phyloP scores from a whole-genome alignment of 2,888 invertebrate genomes.

The Troilus luridus region DNA sequence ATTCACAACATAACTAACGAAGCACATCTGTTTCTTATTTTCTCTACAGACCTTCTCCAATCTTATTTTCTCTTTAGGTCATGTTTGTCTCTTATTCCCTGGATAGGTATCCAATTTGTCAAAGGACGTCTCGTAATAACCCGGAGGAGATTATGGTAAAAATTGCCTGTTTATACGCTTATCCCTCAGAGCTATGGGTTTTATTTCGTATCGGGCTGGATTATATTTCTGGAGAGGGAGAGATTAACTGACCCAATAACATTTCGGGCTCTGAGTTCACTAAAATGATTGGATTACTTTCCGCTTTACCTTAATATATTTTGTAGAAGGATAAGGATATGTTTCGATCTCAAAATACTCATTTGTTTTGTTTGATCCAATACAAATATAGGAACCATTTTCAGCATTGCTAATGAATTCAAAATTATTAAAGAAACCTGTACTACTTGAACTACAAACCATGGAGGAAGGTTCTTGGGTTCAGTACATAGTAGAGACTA shows the following conservation, averaged over 20 bases:
- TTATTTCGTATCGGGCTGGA: slow-evolving; percentile 10
- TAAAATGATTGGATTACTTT: slow-evolving; percentile 21
- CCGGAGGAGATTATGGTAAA: neutral
- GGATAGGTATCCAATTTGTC: neutral
- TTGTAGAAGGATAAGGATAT: neutral
- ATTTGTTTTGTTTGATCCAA: neutral
- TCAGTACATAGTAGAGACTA: too few species aligned
- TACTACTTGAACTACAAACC: too few species aligned
- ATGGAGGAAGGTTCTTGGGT: too few species aligned
- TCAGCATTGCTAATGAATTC: too few species aligned
- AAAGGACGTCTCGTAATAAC: neutral
- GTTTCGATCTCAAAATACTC: neutral
- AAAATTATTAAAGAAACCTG: too few species aligned
- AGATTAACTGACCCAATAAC: neutral
- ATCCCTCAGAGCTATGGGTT: neutral
- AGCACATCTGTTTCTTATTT: neutral
- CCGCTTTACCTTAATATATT: neutral
- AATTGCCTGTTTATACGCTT: slow-evolving; percentile 35
- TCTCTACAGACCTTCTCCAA: neutral
- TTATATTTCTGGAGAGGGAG: neutral
- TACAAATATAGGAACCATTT: neutral
- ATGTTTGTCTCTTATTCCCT: neutral
- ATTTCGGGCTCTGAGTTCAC: neutral
- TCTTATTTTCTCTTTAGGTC: neutral
- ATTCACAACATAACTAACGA: neutral